Conservation (phyloP, 1,140 invertebrate genomes). For the Steinernema feltiae region DNA sequence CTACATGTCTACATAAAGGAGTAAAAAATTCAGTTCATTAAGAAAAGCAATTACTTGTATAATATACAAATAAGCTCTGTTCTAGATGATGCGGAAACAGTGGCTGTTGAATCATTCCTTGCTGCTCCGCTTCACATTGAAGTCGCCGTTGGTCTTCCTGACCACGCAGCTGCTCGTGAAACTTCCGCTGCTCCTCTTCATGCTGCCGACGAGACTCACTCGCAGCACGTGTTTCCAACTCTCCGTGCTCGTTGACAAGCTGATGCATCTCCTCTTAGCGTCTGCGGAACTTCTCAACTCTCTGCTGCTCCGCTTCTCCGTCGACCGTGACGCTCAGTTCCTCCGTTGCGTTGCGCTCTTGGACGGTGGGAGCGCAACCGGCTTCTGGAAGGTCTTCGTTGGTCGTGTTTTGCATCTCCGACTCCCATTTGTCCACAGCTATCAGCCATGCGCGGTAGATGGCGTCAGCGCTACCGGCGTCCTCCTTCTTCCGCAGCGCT, state of each 20-base stretch:
- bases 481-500: background rate
- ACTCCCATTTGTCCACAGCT: no score
- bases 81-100: conserved; percentile 42
- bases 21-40: no score
- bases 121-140: conserved; percentile 25
- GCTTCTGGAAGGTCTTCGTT: no score
- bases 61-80: conserved; percentile 48
- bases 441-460: no score
- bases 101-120: conserved; percentile 11
- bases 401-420: no score
- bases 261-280: conserved; percentile 8
- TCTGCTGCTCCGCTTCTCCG: background rate
- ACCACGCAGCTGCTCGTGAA: conserved; percentile 34
- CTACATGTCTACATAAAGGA: no score
- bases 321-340: no score
- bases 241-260: no score
- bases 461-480: conserved; percentile 3
- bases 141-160: conserved; percentile 41
- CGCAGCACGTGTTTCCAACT: no score
- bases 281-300: conserved; percentile 4
- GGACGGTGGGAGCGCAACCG: no score
- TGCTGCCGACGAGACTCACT: background rate
- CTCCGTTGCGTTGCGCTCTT: no score
- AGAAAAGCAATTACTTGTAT: no score
- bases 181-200: background rate